Base-by-base conservation (phyloP, 2,888 invertebrate species). In the Alcis repandata region DNA sequence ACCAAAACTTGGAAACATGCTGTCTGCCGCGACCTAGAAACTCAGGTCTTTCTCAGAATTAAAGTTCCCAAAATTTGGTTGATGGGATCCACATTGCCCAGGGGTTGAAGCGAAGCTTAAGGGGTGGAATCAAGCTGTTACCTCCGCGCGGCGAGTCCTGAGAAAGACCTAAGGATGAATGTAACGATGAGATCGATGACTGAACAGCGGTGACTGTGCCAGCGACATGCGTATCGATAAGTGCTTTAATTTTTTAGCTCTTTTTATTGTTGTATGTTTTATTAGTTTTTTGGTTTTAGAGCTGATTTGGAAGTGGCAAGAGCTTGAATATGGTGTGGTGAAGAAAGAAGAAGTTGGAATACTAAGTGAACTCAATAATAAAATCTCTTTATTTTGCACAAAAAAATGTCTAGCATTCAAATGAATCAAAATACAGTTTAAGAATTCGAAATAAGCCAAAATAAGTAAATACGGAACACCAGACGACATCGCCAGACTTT, bases 1-100 rank as follows among this genome's bases (percentile, higher is more conserved):
- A 92, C 91, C 92, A 92, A 92, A 91, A 91, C 87, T 93, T 91
- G 92, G 91, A 93, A 91, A 92, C 92, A 92, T 91, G 92, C 92
- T 86, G 88, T 87, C 88, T 89, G 89, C 88, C 84, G 83, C 82
- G 92, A 92, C 92, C 92, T 91, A 92, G 92, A 90, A 88, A 86
- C 70, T 91, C 90, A 93, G 92, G 93, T 85, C 93, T 93, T 92
- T 92, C 93, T 93, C 93, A 92, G 93, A 92, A 85, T 87, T 59
- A 66, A 72, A 82, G 88, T 90, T 90, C 90, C 89, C 91, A 90
- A 90, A 89, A 84, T 91, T 92, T 90, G 91, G 91, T 92, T 86
- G 75, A 77, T 74, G 83, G 87, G 85, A 83, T 88, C 86, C 88
- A 84, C 84, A 87, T 84, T 80, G 85, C 84, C 86, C 82, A 82